Percentiles rank a stretch among this genome's conserved stretches.
Evolutionary conservation across 2,113 vertebrate genomes (phyloP).

Genomic region (Agapornis roseicollis): DNA sequence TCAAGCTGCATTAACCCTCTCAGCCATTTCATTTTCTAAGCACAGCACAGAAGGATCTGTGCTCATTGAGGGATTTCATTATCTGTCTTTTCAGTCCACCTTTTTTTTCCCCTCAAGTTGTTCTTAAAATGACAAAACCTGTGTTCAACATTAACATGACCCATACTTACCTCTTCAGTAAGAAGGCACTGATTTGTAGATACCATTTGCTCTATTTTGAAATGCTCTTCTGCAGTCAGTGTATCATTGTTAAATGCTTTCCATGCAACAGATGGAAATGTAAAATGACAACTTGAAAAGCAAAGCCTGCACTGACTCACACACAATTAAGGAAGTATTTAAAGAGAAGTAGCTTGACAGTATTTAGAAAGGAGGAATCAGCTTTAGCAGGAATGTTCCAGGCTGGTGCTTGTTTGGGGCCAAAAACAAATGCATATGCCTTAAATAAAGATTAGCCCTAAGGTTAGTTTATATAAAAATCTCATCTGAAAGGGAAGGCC

Average conservation of each 20-base stretch:
- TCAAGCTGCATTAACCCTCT: neutral
- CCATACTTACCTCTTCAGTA: neutral
- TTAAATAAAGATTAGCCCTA: conserved; percentile 28
- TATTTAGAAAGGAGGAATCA: conserved; percentile 19
- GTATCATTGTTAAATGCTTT: neutral
- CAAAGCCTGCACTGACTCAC: neutral
- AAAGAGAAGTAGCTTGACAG: conserved; percentile 25
- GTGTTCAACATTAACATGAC: neutral
- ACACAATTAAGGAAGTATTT: conserved; percentile 51
- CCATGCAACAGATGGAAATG: conserved; percentile 49
- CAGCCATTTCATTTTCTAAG: neutral
- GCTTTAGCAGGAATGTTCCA: neutral
- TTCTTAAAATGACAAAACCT: neutral
- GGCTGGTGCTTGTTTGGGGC: neutral
- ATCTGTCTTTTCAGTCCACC: neutral
- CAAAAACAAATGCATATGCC: neutral
- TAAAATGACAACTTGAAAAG: conserved; percentile 45
- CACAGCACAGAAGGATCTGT: neutral
- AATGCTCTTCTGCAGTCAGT: neutral
- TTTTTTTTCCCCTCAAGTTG: neutral
- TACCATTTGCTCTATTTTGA: neutral
- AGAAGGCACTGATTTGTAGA: neutral
- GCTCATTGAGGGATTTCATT: neutral
- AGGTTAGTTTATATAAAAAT: conserved; percentile 7
- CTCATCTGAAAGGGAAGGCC: neutral